Evolutionary conservation across 1,140 invertebrate genomes (phyloP), one percentile per base, ranked within the genome.

Genomic region (Planococcus citri): DNA sequence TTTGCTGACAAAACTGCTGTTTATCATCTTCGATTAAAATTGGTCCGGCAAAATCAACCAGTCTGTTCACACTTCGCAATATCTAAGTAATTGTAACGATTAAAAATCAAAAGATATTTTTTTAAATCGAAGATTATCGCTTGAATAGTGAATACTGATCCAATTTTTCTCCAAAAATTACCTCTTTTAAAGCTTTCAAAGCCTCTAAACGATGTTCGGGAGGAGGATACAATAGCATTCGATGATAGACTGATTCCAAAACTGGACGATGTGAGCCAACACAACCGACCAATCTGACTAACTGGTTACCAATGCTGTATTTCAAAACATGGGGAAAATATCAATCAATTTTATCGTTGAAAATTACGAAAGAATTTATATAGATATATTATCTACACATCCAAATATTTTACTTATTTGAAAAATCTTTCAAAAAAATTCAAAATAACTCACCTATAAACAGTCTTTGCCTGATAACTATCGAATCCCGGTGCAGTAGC

Each of bases 181-280:
- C 82, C 78, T 91, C 89, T 72, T 87, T 85, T 1, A 92, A 81
- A 72, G 91, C 90, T 73, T 90, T 86, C 9, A 96, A 76, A 0
- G 92, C 88, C 76, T 95, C 92, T 3, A 91, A 80, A 38, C 93
- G 84, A 78, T 94, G 91, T 41, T 87, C 82, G 0, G 91, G 86
- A 0, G 89, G 88, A 25, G 92, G 91, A 79, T 94, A 89, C 0
- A 95, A 79, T 0, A 95, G 78, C 89, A 95, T 94, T 37, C 92
- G 82, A 79, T 95, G 92, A 77, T 95, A 95, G 1, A 96, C 81
- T 0, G 92, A 93, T 77, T 96, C 92, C 70, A 96, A 78, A 41
- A 95, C 92, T 17, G 93, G 92, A 20, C 93, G 81, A 69, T 95
- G 80, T 10, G 89, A 89, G 0, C 87, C 86, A 25, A 92, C 87